These are phyloP conservation scores for Microctonus aethiopoides DNA, from an alignment of 2,888 invertebrate species.

Conservation along the genomic window DNA sequence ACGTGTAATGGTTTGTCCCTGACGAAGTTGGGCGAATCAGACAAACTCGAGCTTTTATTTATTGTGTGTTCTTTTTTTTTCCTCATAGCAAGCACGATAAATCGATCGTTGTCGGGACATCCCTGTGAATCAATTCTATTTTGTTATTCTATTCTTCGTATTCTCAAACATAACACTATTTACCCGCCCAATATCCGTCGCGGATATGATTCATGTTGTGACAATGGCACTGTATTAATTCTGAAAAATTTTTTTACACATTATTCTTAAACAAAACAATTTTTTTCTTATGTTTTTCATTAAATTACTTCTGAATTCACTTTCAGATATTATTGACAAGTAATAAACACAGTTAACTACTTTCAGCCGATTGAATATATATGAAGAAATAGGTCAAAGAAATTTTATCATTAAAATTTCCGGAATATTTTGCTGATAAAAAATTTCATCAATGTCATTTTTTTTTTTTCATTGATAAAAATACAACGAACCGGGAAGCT, in stretches of 20 bases:
- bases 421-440: not conserved
- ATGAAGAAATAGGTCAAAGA: not conserved
- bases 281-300: not conserved
- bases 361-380: not conserved
- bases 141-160: not conserved
- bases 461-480: not conserved
- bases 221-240: conserved; percentile 54
- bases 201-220: conserved; percentile 38
- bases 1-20: conserved; percentile 27
- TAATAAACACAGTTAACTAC: too few species aligned
- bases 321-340: too few species aligned
- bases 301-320: not conserved
- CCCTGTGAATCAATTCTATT: not conserved
- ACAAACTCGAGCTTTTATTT: conserved; percentile 17
- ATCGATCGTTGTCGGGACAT: conserved; percentile 19
- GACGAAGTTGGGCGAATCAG: conserved; percentile 30
- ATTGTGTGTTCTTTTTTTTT: too few species aligned
- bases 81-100: not conserved
- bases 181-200: conserved; percentile 25
- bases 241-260: not conserved
- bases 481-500: conserved; percentile 34
- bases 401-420: conserved; percentile 1
- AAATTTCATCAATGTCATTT: not conserved
- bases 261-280: conserved; percentile 13
- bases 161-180: conserved; percentile 8